phyloP scores from a whole-genome alignment of 1,140 invertebrate genomes.

The Chironomus striatipennis region DNA sequence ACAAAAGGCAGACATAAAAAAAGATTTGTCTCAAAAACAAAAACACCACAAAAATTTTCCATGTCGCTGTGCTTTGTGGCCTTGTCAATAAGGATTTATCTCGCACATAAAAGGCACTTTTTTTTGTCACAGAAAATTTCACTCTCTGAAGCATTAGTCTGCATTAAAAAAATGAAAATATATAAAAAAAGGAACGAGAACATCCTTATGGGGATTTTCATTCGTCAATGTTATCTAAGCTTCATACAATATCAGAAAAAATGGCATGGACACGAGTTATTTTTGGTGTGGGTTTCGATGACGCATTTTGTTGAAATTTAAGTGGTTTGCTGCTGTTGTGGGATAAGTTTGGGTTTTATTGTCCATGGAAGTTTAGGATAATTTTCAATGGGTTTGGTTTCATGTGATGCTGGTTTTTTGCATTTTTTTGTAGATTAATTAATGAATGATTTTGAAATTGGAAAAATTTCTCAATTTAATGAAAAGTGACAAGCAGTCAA shows the following conservation, averaged over 20 bases:
- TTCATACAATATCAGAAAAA: not conserved
- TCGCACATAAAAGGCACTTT: constrained; percentile 5
- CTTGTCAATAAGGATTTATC: not conserved
- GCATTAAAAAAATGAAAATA: not conserved
- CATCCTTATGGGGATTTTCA: constrained; percentile 9
- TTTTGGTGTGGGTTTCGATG: no score
- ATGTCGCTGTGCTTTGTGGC: constrained; percentile 11
- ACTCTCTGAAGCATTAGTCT: not conserved
- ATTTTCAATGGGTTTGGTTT: no score
- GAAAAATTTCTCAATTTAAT: no score
- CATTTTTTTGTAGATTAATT: no score
- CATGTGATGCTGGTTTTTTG: no score
- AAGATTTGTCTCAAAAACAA: not conserved
- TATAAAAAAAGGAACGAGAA: not conserved
- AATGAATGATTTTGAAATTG: no score
- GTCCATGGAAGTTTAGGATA: not conserved
- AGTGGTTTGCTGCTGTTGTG: not conserved
- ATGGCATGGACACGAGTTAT: not conserved
- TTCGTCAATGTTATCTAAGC: constrained; percentile 10
- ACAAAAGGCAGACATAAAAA: not conserved
- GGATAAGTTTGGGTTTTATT: not conserved
- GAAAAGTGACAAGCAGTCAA: no score
- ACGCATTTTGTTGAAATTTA: not conserved
- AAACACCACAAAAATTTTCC: not conserved
- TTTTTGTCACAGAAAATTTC: not conserved